phyloP scores from a whole-genome alignment of 2,797 vertebrate genomes.

The Rachycentron canadum region DNA sequence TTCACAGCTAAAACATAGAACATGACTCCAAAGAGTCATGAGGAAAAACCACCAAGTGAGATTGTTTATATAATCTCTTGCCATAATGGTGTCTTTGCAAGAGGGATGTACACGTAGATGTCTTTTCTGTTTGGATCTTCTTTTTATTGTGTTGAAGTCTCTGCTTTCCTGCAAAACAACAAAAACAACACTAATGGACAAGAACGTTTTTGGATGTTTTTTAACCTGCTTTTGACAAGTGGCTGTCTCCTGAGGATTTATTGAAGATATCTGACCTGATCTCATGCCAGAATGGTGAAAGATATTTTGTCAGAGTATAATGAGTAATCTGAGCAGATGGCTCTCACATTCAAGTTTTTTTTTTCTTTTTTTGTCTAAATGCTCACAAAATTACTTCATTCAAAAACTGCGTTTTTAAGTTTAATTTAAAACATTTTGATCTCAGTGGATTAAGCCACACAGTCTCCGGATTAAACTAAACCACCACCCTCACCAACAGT shows the following conservation, averaged over 20 bases:
- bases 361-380: not conserved
- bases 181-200: not conserved
- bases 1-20: constrained; percentile 19
- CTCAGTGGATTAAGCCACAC: not conserved
- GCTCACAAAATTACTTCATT: not conserved
- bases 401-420: not conserved
- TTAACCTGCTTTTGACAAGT: not conserved
- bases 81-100: no score
- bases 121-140: not conserved
- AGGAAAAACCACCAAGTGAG: no score
- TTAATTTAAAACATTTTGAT: not conserved
- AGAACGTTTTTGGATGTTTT: not conserved
- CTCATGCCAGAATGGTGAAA: not conserved
- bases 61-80: not conserved
- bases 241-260: constrained; percentile 1
- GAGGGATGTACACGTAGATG: not conserved
- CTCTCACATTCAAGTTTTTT: not conserved
- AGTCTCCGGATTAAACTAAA: not conserved
- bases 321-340: constrained; percentile 1
- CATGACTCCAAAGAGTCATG: constrained; percentile 28
- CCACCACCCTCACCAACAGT: no score
- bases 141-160: not conserved
- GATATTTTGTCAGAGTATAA: constrained; percentile 12
- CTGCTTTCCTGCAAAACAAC: not conserved
- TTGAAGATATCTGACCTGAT: not conserved